A percentile compares a stretch with the other conserved stretches of the same genome.
Evolutionary conservation across 1,140 invertebrate genomes (phyloP).

Genomic region (Octopus bimaculoides): DNA sequence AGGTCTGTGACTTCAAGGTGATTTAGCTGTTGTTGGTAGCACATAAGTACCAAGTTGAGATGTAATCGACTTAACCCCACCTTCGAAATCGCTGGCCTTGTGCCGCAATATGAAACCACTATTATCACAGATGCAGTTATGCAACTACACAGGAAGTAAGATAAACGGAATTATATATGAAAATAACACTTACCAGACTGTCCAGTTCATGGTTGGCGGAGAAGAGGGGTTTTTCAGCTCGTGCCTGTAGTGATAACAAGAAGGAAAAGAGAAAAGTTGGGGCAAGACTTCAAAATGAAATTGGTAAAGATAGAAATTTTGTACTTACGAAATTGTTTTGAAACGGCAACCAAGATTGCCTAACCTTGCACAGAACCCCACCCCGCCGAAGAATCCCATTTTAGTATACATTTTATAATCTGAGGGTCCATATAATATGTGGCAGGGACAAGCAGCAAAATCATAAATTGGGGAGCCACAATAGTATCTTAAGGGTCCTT

Average conservation of each 20-base stretch:
- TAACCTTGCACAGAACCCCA: neutral
- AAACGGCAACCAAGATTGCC: neutral
- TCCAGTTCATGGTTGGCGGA: constrained; percentile 58
- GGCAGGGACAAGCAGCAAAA: too few relatives aligned
- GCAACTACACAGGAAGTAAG: too few relatives aligned
- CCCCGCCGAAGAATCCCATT: neutral
- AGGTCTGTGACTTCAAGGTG: too few relatives aligned
- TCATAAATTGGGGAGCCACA: too few relatives aligned
- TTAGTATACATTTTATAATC: neutral
- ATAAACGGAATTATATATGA: constrained; percentile 19
- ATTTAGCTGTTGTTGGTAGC: too few relatives aligned
- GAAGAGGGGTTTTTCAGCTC: constrained; percentile 56
- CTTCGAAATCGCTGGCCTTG: constrained; percentile 7
- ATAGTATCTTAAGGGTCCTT: too few relatives aligned
- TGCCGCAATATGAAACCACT: too few relatives aligned
- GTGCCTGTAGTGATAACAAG: constrained; percentile 41
- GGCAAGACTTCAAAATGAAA: too few relatives aligned
- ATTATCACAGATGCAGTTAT: too few relatives aligned
- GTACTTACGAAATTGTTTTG: neutral
- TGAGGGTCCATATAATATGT: neutral
- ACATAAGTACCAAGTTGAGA: too few relatives aligned
- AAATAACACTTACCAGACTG: constrained; percentile 52
- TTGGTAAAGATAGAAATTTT: neutral
- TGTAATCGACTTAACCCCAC: too few relatives aligned
- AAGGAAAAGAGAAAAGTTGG: constrained; percentile 16